A percentile compares a stretch with the other conserved stretches of the same genome.
Conservation (phyloP, 2,797 vertebrate genomes). For the Melanotaenia nigrans region DNA sequence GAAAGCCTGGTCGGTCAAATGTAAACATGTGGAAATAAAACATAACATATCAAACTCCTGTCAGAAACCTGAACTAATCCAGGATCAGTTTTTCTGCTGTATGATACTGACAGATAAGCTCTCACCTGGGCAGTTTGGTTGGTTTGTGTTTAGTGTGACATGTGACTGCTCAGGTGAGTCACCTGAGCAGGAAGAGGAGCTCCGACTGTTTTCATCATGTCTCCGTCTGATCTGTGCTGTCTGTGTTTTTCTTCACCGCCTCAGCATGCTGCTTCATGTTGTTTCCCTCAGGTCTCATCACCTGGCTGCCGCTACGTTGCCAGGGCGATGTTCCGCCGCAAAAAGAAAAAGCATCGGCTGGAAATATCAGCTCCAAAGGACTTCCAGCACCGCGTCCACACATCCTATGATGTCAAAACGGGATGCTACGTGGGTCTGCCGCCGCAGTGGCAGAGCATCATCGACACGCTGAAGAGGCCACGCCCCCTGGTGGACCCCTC, state of each 20-base stretch:
- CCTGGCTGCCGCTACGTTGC: not conserved
- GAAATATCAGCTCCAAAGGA: slow-evolving; percentile 91
- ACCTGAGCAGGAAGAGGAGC: slow-evolving; percentile 42
- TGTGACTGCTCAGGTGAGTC: slow-evolving; percentile 42
- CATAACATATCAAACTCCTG: too few relatives aligned
- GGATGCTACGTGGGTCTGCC: slow-evolving; percentile 91
- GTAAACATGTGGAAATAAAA: too few relatives aligned
- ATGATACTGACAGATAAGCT: slow-evolving; percentile 13
- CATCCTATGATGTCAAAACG: slow-evolving; percentile 86
- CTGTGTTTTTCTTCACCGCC: not conserved
- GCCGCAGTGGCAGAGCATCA: slow-evolving; percentile 92
- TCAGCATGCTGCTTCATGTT: slow-evolving; percentile 38
- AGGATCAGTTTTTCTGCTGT: too few relatives aligned
- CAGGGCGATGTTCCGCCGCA: slow-evolving; percentile 84
- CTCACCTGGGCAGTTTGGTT: slow-evolving; percentile 52
- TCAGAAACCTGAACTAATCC: too few relatives aligned
- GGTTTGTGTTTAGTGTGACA: slow-evolving; percentile 39
- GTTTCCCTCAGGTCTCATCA: slow-evolving; percentile 47
- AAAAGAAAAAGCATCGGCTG: slow-evolving; percentile 87
- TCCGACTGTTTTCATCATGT: slow-evolving; percentile 11
- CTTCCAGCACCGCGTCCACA: slow-evolving; percentile 94
- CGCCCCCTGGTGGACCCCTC: slow-evolving; percentile 92
- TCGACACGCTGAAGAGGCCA: slow-evolving; percentile 90
- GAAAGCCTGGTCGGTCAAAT: too few relatives aligned
- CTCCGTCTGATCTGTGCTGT: not conserved